Evolutionary conservation across 2,113 vertebrate genomes (phyloP), one percentile per base, ranked within the genome.

Genomic region (Tonatia bakeri): DNA sequence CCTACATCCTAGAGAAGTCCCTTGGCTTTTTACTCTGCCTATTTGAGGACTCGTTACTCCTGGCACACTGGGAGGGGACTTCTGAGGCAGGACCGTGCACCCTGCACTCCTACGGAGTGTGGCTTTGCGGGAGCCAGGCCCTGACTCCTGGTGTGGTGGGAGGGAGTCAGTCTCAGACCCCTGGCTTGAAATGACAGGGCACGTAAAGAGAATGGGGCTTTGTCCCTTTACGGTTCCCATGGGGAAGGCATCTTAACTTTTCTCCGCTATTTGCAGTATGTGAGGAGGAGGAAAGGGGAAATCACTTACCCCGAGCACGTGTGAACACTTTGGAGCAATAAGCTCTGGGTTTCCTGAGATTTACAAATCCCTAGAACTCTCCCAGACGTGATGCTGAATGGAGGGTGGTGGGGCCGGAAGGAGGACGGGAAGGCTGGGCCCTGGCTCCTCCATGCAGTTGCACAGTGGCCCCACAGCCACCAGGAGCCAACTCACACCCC

Each of bases 21-120:
- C 38, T 45, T 8, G 54, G 45, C 47, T 47, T 45, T 75, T 50
- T 24, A 20, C 31, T 31, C 38, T 17, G 50, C 16, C 40, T 4
- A 4, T 61, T 61, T 15, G 16, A 84, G 65, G 86, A 79, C 47
- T 36, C 16, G 2, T 24, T 33, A 26, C 73, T 20, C 16, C 2
- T 33, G 70, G 56, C 54, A 52, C 45, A 4, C 1, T 7, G 33
- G 3, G 16, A 9, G 0, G 50, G 20, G 50, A 28, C 40, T 47
- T 64, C 47, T 15, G 4, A 13, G 85, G 36, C 45, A 50, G 43
- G n/a, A 43, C 26, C 0, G 2, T 50, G 20, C 14, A 43, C 19
- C n/a, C 20, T 6, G 8, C 0, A 17, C 7, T 56, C 15, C 40
- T 12, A 6, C 36, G n/a, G 11, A 45, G 38, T 20, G 0, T 33